Conservation (phyloP, 2,113 vertebrate genomes). For the Okapia johnstoni region DNA sequence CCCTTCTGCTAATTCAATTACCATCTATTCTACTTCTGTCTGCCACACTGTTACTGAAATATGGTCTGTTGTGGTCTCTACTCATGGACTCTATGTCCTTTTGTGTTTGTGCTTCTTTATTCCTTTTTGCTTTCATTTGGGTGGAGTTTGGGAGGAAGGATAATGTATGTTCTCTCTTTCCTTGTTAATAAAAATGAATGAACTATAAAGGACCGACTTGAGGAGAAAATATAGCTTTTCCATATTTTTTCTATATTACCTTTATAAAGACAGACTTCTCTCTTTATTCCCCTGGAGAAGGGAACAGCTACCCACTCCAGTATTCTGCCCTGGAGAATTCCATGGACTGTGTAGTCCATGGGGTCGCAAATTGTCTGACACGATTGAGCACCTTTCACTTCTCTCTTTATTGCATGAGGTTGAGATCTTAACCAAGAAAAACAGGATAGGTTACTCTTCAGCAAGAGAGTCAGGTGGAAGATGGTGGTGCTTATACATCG, state of each 20-base stretch:
- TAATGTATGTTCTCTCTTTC: neutral
- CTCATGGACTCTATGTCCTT: neutral
- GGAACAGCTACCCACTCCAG: neutral
- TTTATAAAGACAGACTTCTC: neutral
- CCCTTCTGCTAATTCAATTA: neutral
- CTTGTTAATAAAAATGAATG: neutral
- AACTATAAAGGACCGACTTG: neutral
- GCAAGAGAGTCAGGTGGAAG: neutral
- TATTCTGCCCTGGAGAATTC: neutral
- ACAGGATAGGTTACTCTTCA: neutral
- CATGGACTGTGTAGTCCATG: neutral
- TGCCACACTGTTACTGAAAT: neutral
- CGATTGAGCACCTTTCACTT: neutral
- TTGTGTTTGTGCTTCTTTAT: neutral
- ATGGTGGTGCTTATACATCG: neutral
- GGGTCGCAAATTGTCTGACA: neutral
- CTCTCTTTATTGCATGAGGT: neutral
- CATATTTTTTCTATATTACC: neutral
- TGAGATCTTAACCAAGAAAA: neutral
- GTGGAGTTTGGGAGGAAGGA: neutral
- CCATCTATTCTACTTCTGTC: neutral
- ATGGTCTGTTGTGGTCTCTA: neutral
- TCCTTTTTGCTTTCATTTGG: neutral
- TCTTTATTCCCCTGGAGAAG: neutral
- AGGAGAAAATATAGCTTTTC: neutral